Conservation (phyloP, 2,113 vertebrate genomes). For the Dicentrarchus labrax region DNA sequence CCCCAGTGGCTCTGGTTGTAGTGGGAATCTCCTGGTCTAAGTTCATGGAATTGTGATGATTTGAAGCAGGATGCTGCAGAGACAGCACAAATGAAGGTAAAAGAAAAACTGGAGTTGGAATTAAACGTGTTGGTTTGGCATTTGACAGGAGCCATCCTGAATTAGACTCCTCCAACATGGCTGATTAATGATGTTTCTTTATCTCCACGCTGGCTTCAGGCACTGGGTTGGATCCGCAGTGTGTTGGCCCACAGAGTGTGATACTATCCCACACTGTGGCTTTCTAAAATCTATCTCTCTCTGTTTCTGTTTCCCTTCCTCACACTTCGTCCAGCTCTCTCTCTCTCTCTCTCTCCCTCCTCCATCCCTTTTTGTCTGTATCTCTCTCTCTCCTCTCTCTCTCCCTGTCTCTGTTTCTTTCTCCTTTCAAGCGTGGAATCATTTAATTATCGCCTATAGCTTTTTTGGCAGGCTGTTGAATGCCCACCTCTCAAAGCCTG, state of each 20-base stretch:
- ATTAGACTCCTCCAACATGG: conserved; percentile 66
- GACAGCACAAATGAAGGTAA: conserved; percentile 33
- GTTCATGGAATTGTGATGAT: not conserved
- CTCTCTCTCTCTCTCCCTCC: conserved; percentile 26
- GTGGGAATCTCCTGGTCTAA: not conserved
- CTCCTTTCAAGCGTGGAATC: conserved; percentile 84
- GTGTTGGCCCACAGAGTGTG: conserved; percentile 70
- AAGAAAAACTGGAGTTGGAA: conserved; percentile 36
- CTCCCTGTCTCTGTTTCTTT: conserved; percentile 77
- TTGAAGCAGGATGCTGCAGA: conserved; percentile 5
- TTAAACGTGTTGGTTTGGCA: conserved; percentile 61
- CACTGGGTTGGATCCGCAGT: conserved; percentile 56
- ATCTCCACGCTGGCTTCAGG: conserved; percentile 67
- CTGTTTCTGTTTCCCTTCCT: conserved; percentile 64
- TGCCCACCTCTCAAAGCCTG: conserved; percentile 88
- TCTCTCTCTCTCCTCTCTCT: conserved; percentile 50
- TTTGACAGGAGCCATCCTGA: conserved; percentile 63
- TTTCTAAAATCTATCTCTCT: conserved; percentile 61
- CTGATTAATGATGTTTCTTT: conserved; percentile 76
- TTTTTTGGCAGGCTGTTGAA: conserved; percentile 87
- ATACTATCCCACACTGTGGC: conserved; percentile 69
- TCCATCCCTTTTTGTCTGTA: conserved; percentile 34
- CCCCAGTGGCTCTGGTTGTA: not conserved
- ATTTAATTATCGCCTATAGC: conserved; percentile 86
- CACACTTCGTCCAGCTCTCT: conserved; percentile 40